These are phyloP conservation scores for Drosophila melanosoma DNA, from an alignment of 2,888 invertebrate species.

Conservation along the genomic window DNA sequence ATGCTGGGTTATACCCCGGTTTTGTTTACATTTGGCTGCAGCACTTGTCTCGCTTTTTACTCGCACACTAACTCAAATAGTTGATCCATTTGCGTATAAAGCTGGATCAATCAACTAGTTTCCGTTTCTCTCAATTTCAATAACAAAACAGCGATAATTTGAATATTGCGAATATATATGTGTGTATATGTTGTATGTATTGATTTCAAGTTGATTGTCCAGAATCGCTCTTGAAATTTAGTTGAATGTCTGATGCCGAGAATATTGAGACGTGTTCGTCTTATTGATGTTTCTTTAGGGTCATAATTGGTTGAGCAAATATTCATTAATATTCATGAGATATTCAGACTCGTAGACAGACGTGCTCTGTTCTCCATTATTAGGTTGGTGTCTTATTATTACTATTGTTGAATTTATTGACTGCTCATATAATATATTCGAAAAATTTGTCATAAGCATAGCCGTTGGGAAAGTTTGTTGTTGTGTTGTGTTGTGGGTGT, in stretches of 20 bases:
- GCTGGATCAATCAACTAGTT: neutral
- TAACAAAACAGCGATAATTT: neutral
- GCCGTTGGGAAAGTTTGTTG: slow-evolving; percentile 48
- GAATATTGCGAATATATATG: slow-evolving; percentile 7
- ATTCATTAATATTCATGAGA: slow-evolving; percentile 23
- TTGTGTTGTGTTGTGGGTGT: slow-evolving; percentile 31
- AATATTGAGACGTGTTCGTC: neutral
- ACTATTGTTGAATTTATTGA: slow-evolving; percentile 30
- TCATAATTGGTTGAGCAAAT: slow-evolving; percentile 43
- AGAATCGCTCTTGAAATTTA: slow-evolving; percentile 3
- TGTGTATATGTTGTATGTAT: neutral
- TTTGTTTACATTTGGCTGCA: slow-evolving; percentile 14
- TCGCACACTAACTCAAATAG: neutral
- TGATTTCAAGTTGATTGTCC: slow-evolving; percentile 1
- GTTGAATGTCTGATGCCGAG: neutral
- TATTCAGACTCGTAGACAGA: neutral
- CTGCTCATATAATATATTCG: slow-evolving; percentile 2
- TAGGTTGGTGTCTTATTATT: neutral
- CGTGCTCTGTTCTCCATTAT: neutral
- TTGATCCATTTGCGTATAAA: slow-evolving; percentile 12
- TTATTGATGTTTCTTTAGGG: slow-evolving; percentile 5
- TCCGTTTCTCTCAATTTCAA: neutral
- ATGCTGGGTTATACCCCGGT: slow-evolving; percentile 18
- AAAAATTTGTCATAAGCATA: slow-evolving; percentile 41
- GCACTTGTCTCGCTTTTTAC: neutral